These are phyloP conservation scores for Tursiops truncatus DNA, from an alignment of 2,113 vertebrate species.

Conservation along the genomic window DNA sequence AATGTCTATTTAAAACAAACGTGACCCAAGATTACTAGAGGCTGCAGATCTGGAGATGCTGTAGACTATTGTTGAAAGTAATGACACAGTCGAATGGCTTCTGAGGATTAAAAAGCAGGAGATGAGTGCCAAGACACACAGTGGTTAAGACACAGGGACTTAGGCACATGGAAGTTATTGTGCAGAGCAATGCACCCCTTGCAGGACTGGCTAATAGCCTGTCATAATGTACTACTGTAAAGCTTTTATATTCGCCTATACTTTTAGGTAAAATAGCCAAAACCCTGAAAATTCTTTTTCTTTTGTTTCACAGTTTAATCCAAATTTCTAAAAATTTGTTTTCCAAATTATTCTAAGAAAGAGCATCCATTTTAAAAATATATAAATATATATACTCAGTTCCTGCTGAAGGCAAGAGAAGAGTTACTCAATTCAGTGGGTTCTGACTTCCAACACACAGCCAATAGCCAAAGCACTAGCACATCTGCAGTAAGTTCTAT, in stretches of 20 bases:
- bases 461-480: neutral
- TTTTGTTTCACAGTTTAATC: neutral
- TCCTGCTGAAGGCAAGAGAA: slow-evolving; percentile 11
- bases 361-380: neutral
- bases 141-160: neutral
- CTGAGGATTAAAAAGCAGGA: neutral
- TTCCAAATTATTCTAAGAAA: slow-evolving; percentile 1
- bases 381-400: neutral
- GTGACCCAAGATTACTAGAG: slow-evolving; percentile 5
- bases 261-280: neutral
- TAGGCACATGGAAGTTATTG: neutral
- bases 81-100: slow-evolving; percentile 1
- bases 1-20: slow-evolving; percentile 19
- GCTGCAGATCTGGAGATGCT: slow-evolving; percentile 19
- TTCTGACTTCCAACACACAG: neutral
- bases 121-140: slow-evolving; percentile 8
- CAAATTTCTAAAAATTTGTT: slow-evolving; percentile 18
- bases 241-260: neutral
- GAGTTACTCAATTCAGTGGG: neutral
- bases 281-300: neutral
- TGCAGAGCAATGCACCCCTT: neutral
- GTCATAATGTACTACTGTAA: neutral
- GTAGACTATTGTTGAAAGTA: neutral
- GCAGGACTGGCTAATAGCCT: neutral
- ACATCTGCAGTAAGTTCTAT: neutral